Percentiles rank a stretch among this genome's conserved stretches.
Evolutionary conservation across 2,113 vertebrate species (phyloP).

Genomic region (Gobius niger): DNA sequence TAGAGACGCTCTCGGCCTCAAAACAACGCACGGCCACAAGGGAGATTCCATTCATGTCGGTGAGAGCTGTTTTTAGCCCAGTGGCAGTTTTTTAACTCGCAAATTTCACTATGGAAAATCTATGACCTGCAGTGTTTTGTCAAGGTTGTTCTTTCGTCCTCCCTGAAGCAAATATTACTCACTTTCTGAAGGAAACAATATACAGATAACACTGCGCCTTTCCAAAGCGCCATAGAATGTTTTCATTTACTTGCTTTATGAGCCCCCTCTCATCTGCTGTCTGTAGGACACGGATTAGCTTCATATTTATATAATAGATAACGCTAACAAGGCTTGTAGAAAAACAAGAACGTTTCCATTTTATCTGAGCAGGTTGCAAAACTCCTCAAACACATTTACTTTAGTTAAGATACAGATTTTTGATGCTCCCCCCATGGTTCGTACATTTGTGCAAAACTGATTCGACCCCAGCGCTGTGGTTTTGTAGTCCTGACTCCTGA

Average conservation of each 20-base stretch:
- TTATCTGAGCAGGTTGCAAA: conserved; percentile 46
- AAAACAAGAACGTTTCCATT: conserved; percentile 70
- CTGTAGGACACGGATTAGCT: conserved; percentile 51
- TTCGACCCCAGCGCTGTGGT: too few relatives aligned
- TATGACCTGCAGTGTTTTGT: conserved; percentile 17
- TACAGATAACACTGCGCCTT: too few relatives aligned
- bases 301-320: conserved; percentile 66
- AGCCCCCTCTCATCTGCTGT: conserved; percentile 52
- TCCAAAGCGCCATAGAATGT: conserved; percentile 55
- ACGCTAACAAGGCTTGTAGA: conserved; percentile 56
- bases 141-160: not conserved
- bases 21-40: conserved; percentile 28
- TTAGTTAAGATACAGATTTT: too few relatives aligned
- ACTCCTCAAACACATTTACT: not conserved
- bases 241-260: conserved; percentile 77
- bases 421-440: too few relatives aligned
- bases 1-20: conserved; percentile 17
- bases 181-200: too few relatives aligned
- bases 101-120: conserved; percentile 1
- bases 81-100: conserved; percentile 14
- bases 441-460: too few relatives aligned
- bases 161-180: too few relatives aligned
- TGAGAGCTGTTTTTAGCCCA: conserved; percentile 28
- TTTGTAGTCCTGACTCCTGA: too few relatives aligned
- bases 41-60: conserved; percentile 21